Evolutionary conservation across 2,797 vertebrate species (phyloP), one percentile per base, ranked within the genome.

Genomic region (Rhyacichthys aspro): DNA sequence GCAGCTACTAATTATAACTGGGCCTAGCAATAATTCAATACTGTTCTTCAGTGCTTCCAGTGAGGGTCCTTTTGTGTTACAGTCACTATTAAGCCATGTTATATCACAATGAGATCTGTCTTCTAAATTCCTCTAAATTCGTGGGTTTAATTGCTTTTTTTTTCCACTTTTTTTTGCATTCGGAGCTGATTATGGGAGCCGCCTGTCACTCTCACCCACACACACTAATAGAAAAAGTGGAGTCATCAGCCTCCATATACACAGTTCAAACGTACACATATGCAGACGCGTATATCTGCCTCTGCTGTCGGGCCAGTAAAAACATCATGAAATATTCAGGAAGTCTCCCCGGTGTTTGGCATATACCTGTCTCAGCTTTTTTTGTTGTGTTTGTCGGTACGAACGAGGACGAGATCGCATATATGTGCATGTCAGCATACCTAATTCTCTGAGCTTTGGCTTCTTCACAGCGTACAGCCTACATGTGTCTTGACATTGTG

Each of bases 301-400:
- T 8, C 61, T 74, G 43, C 73, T 84, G 86, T 83, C 81, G 84
- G 80, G 52, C 77, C 82, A 79, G 79, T 79, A 63, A 79, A 90
- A 90, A 87, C 85, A 86, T 76, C 39, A 86, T 90, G 71, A 88
- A 88, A 86, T 86, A 90, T 89, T 90, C 83, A 89, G 63, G 12
- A 52, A 73, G 72, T 57, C 70, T 78, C 67, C 7, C 74, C 50
- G 75, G 55, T 61, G 32, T 74, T 81, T 53, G 59, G 43, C 38
- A 70, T 81, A 71, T 75, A 84, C 84, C 81, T 86, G 81, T 81
- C 79, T 86, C 85, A 66, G 78, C 77, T 64, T 44, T 81, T 83
- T 59, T 58, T 1, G 1, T n/a, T 64, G 55, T 58, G 68, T 43
- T 17, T 55, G 69, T 72, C 43, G 66, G 59, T 62, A 37, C 33